Evolutionary conservation across 1,140 invertebrate genomes (phyloP).

Genomic region (Cherax quadricarinatus): DNA sequence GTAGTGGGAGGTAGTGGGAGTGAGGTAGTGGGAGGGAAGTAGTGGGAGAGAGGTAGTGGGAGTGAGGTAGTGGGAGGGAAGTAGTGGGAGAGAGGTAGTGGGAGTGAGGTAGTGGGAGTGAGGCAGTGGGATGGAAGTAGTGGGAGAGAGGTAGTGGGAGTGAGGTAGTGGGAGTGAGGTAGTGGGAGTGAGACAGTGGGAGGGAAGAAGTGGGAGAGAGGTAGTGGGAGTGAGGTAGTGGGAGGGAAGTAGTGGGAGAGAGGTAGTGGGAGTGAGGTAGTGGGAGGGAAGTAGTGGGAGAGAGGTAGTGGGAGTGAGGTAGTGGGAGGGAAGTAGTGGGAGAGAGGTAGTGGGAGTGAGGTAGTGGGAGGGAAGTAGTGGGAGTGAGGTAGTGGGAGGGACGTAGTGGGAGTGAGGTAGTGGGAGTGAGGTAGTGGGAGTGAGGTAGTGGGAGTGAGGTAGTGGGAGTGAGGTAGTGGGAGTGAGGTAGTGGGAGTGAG

Average conservation of each 20-base stretch:
- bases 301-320: background rate
- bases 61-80: too few species aligned
- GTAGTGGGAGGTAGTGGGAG: background rate
- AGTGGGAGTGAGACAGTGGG: too few species aligned
- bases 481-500: conserved; percentile 32
- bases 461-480: conserved; percentile 26
- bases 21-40: too few species aligned
- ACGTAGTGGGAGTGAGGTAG: conserved; percentile 12
- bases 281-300: background rate
- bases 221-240: too few species aligned
- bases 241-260: too few species aligned
- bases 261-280: background rate
- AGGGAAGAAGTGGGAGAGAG: too few species aligned
- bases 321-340: conserved; percentile 1
- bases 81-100: too few species aligned
- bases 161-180: too few species aligned
- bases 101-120: too few species aligned
- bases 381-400: conserved; percentile 42
- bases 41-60: too few species aligned
- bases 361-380: conserved; percentile 22
- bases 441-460: background rate
- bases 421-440: background rate
- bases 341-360: background rate
- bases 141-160: too few species aligned
- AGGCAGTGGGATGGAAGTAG: too few species aligned